Evolutionary conservation across 2,797 vertebrate genomes (phyloP), one percentile per base, ranked within the genome.

Genomic region (Acanthornis magna): DNA sequence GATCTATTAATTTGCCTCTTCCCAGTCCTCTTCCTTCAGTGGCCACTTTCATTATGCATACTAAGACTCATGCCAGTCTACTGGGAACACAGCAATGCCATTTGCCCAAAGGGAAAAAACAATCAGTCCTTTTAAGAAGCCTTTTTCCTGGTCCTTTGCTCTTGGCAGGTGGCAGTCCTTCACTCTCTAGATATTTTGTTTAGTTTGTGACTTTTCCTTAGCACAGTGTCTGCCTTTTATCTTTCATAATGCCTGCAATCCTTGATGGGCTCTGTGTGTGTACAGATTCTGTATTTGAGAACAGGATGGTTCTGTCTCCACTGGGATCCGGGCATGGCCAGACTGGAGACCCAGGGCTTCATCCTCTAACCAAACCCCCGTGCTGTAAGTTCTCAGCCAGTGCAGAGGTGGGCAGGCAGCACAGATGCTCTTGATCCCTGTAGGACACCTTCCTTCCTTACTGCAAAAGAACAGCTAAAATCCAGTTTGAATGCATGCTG

Each of bases 201-300:
- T 80, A 71, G 5, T 25, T 74, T 83, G 26, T 63, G 32, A 53
- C 30, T 67, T 42, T 8, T 70, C 60, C 60, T 55, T 26, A 36
- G 42, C 34, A 63, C 14, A 63, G 26, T 8, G 11, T 25, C 22
- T 66, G n/a, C 13, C 19, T n/a, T 67, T 79, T 70, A 67, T 63
- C 61, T 53, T 10, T 61, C 3, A 0, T 16, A 62, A 30, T 25
- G 14, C 5, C 51, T 2, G 0, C 38, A 48, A 1, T 27, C 34
- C 42, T 54, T 40, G 27, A 38, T 47, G 42, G 45, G 29, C 34
- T 67, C 38, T 74, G 19, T 4, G 1, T 48, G 53, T 42, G 38
- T 42, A 63, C 15, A 58, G 26, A 38, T 67, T 42, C 14, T 88
- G 19, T 10, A 10, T 65, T 78, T 77, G 42, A 88, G 53, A 51